phyloP scores from a whole-genome alignment of 2,113 vertebrate genomes.

The Zootoca vivipara region DNA sequence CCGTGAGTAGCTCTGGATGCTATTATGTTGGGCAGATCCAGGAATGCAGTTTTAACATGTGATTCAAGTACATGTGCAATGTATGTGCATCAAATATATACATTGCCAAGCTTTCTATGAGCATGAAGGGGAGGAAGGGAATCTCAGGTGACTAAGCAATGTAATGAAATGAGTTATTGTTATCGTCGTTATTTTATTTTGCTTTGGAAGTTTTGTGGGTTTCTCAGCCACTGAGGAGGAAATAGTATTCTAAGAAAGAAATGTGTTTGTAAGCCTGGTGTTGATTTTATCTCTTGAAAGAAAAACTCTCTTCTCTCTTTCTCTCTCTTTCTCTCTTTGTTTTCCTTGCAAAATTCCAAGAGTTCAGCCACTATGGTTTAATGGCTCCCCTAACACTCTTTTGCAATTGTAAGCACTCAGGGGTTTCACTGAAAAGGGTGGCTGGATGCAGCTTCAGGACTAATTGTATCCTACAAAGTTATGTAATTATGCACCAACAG shows the following conservation, averaged over 20 bases:
- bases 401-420: conserved; percentile 73
- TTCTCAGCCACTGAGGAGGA: conserved; percentile 17
- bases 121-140: conserved; percentile 52
- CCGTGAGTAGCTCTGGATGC: not conserved
- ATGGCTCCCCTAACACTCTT: conserved; percentile 63
- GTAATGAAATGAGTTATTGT: conserved; percentile 37
- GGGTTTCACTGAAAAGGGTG: conserved; percentile 69
- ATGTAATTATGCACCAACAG: conserved; percentile 70
- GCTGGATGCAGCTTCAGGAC: conserved; percentile 69
- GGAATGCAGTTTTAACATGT: not conserved
- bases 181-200: conserved; percentile 17
- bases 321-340: not conserved
- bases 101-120: conserved; percentile 48
- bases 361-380: conserved; percentile 60
- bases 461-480: conserved; percentile 65
- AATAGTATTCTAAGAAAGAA: conserved; percentile 42
- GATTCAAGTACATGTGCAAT: not conserved
- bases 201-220: conserved; percentile 14
- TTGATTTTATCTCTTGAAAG: conserved; percentile 36
- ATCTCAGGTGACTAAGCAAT: conserved; percentile 34
- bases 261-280: conserved; percentile 34
- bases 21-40: not conserved
- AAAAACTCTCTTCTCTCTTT: not conserved
- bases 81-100: conserved; percentile 6
- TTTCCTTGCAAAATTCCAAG: conserved; percentile 45